phyloP scores from a whole-genome alignment of 2,113 vertebrate genomes.

The Gymnogyps californianus region DNA sequence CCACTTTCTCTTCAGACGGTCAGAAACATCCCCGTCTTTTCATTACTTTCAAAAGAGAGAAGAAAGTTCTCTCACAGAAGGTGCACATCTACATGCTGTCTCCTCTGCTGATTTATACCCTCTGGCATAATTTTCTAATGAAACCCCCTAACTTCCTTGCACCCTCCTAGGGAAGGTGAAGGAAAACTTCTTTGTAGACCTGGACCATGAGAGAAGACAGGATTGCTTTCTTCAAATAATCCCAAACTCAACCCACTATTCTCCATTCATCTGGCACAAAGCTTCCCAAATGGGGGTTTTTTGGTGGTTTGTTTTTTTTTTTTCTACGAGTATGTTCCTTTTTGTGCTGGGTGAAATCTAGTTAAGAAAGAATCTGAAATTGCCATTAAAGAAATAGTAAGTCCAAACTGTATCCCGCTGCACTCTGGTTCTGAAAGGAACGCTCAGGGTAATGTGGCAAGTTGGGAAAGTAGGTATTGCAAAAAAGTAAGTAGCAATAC shows the following conservation, averaged over 20 bases:
- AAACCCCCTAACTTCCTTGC: not conserved
- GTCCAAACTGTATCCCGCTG: not conserved
- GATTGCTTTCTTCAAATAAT: not conserved
- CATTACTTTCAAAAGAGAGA: not conserved
- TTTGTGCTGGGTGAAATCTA: not conserved
- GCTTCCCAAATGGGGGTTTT: not conserved
- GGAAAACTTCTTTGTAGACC: not conserved
- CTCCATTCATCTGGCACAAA: not conserved
- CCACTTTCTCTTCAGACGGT: not conserved
- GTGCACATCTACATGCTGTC: not conserved
- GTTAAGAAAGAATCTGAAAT: not conserved
- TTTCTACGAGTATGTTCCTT: not conserved
- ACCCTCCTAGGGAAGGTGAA: not conserved
- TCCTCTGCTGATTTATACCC: not conserved
- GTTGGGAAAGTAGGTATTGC: not conserved
- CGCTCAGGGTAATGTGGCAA: not conserved
- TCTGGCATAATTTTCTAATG: not conserved
- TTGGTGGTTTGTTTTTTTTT: not conserved
- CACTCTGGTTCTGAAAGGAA: not conserved
- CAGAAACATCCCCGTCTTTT: not conserved
- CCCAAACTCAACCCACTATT: not conserved
- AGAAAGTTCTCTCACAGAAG: not conserved
- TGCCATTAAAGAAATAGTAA: not conserved
- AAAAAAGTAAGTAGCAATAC: not conserved
- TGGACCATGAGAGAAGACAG: not conserved